Evolutionary conservation across 2,888 invertebrate species (phyloP), one percentile per base, ranked within the genome.

Genomic region (Spisula subtruncata): DNA sequence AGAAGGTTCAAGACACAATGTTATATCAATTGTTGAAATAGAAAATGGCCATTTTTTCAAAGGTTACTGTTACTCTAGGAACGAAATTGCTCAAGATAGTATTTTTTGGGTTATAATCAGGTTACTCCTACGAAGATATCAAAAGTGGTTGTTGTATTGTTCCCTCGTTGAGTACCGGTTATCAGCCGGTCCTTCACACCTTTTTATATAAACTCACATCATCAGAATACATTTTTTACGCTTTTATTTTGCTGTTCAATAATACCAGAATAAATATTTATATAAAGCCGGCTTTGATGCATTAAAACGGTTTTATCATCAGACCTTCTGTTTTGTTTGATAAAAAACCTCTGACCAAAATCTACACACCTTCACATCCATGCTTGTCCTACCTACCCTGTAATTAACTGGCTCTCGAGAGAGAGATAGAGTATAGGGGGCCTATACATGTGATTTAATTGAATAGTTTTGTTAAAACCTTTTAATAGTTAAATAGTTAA

Each of bases 211-310:
- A 66, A 66, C 60, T 25, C 60, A 6, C 12, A 6, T 66, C 25
- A 25, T 66, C 5, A 66, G 60, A 4, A 51, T 51, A 10, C 10
- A 66, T 66, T 66, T 51, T 66, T 66, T 25, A 66, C 60, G 1
- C 25, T 6, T 25, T 66, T 66, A 8, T 66, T 66, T 66, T 25
- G 10, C 1, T 66, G 10, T 66, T 25, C n/a, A 66, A 16, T 25
- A 32, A 16, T 16, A 29, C n/a, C n/a, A 66, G 60, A 75, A 32
- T 75, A 75, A 75, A 75, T 75, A 75, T 75, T 75, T 75, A 32
- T 75, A 16, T 32, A 35, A 32, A 32, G 0, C 75, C 18, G 35
- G 75, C 8, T 35, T 18, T 75, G 32, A 12, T 14, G 29, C 35
- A n/a, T n/a, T n/a, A n/a, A n/a, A n/a, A n/a, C n/a, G n/a, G 35